These are phyloP conservation scores for Cydia strobilella DNA, from an alignment of 1,140 invertebrate species.

Conservation along the genomic window DNA sequence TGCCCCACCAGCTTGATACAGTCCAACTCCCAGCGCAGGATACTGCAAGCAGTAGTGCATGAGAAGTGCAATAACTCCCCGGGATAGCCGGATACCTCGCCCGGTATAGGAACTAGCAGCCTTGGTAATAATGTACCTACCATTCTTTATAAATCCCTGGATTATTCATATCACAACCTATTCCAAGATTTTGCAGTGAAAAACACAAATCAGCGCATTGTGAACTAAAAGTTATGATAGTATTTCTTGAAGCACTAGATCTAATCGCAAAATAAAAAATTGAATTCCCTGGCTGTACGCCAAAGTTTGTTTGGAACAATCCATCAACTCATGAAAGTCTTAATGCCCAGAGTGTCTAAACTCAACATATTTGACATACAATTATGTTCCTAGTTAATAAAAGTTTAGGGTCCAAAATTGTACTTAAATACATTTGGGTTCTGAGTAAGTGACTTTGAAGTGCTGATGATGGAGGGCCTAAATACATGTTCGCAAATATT, in stretches of 20 bases:
- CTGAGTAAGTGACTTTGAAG: background rate
- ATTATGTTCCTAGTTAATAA: background rate
- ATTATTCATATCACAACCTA: too few relatives aligned
- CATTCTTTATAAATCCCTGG: too few relatives aligned
- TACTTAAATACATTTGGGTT: background rate
- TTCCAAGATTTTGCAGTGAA: slow-evolving; percentile 52
- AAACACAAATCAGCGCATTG: slow-evolving; percentile 40
- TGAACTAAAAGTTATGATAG: too few relatives aligned
- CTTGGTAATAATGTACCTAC: too few relatives aligned
- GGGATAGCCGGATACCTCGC: too few relatives aligned
- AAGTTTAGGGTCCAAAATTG: background rate
- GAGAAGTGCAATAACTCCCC: too few relatives aligned
- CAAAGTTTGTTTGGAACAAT: background rate
- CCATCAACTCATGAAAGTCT: background rate
- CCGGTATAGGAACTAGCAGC: too few relatives aligned
- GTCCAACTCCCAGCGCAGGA: too few relatives aligned
- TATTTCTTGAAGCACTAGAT: background rate
- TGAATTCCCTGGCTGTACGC: background rate
- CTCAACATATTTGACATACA: background rate
- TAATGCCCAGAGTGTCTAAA: background rate
- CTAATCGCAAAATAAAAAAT: background rate
- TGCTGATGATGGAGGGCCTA: background rate
- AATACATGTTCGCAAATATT: slow-evolving; percentile 2
- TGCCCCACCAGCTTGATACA: too few relatives aligned
- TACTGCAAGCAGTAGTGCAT: too few relatives aligned